A percentile compares a stretch with the other conserved stretches of the same genome.
These are phyloP conservation scores for Benitochromis conjunctus DNA, from an alignment of 2,113 vertebrate genomes.

Conservation along the genomic window DNA sequence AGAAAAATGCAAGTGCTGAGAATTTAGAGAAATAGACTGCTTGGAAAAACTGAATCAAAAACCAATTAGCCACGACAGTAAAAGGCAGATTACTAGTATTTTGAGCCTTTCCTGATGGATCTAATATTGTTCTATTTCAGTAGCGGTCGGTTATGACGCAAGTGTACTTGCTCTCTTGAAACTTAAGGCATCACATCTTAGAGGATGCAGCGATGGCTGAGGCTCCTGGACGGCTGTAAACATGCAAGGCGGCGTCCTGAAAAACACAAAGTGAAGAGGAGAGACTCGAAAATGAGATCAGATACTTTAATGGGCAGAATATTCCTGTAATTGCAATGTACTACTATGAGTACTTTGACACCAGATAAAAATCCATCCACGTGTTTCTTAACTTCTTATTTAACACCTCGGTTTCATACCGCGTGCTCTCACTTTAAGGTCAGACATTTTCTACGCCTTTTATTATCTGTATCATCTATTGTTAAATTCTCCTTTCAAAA, in stretches of 20 bases:
- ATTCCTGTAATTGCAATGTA: not conserved
- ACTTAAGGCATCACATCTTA: slow-evolving; percentile 66
- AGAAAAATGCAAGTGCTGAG: not conserved
- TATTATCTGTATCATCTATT: not conserved
- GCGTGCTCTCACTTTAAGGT: not conserved
- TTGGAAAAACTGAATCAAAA: not conserved
- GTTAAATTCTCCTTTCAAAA: not conserved
- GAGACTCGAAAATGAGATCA: not conserved
- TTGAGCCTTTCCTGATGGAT: not conserved
- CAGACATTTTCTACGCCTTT: not conserved
- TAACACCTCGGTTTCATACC: not conserved
- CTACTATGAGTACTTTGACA: not conserved
- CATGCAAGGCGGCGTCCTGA: slow-evolving; percentile 48
- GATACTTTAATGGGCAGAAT: not conserved
- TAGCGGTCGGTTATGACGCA: not conserved
- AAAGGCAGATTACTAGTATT: not conserved
- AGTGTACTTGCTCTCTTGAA: not conserved
- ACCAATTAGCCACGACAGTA: not conserved
- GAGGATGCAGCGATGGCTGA: slow-evolving; percentile 54
- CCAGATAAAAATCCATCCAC: not conserved
- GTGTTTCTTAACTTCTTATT: not conserved
- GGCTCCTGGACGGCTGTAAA: slow-evolving; percentile 65
- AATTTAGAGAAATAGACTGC: not conserved
- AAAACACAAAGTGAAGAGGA: not conserved
- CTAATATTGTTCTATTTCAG: not conserved